Evolutionary conservation across 2,113 vertebrate species (phyloP).

Genomic region (Siniperca knerii): DNA sequence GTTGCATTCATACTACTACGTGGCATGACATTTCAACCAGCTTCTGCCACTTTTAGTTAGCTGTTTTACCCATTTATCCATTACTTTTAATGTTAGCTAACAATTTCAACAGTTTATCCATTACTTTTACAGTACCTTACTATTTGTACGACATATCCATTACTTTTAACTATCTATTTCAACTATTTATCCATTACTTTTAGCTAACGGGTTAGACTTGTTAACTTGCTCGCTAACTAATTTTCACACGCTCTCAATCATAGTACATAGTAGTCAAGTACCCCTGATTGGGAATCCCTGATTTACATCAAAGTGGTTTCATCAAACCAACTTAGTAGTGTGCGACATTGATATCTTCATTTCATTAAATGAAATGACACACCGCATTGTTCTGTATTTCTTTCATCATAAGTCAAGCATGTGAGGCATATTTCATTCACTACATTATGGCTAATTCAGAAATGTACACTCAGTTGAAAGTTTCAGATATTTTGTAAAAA

Average conservation of each 20-base stretch:
- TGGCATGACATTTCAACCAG: neutral
- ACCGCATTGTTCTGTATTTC: neutral
- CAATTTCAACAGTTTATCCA: neutral
- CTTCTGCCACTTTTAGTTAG: neutral
- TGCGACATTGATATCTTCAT: neutral
- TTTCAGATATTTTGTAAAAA: constrained; percentile 12
- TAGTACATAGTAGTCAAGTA: neutral
- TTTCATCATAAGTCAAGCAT: neutral
- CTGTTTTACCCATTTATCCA: no score
- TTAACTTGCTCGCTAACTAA: neutral
- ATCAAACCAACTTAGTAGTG: neutral
- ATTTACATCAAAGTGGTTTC: constrained; percentile 8
- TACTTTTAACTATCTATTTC: neutral
- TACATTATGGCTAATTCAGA: constrained; percentile 17
- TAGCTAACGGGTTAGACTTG: neutral
- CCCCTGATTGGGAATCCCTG: neutral
- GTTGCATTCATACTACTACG: neutral
- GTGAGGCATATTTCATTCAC: constrained; percentile 18
- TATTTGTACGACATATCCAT: no score
- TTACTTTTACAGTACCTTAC: neutral
- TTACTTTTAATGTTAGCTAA: neutral
- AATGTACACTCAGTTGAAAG: constrained; percentile 12
- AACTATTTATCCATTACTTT: neutral
- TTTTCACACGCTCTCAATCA: neutral
- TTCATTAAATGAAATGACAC: neutral